These are phyloP conservation scores for Branchinecta lynchi DNA, from an alignment of 1,140 invertebrate species.

Conservation along the genomic window DNA sequence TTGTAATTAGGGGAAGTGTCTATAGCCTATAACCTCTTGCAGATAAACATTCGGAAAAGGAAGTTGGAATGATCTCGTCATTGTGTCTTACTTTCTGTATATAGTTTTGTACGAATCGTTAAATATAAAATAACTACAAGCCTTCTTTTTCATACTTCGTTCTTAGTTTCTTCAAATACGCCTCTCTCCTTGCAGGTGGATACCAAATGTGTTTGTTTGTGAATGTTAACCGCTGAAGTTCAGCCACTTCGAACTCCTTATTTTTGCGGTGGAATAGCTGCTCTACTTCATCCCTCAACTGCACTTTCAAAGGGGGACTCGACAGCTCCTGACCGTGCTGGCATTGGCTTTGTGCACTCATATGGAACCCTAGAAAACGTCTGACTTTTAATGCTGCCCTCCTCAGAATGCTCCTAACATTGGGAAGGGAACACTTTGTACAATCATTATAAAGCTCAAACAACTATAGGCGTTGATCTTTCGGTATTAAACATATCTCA, in stretches of 20 bases:
- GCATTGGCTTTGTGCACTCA: constrained; percentile 57
- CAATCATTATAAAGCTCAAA: no score
- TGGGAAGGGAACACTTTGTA: no score
- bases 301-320: constrained; percentile 24
- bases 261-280: constrained; percentile 47
- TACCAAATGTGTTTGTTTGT: constrained; percentile 69
- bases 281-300: constrained; percentile 40
- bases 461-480: no score
- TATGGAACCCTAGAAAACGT: constrained; percentile 49
- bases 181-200: constrained; percentile 38
- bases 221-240: constrained; percentile 54
- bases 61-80: no score
- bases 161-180: constrained; percentile 22
- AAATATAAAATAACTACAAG: constrained; percentile 22
- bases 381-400: not conserved
- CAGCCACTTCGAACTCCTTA: constrained; percentile 41
- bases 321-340: constrained; percentile 30
- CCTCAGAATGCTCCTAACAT: not conserved
- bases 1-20: no score
- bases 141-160: constrained; percentile 22
- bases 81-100: no score
- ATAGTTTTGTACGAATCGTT: constrained; percentile 13
- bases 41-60: no score
- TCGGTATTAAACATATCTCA: no score
- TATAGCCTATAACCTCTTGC: no score